A percentile compares a stretch with the other conserved stretches of the same genome.
These are phyloP conservation scores for Oxyscelio sp. DNA, from an alignment of 2,888 invertebrate genomes.

Conservation along the genomic window DNA sequence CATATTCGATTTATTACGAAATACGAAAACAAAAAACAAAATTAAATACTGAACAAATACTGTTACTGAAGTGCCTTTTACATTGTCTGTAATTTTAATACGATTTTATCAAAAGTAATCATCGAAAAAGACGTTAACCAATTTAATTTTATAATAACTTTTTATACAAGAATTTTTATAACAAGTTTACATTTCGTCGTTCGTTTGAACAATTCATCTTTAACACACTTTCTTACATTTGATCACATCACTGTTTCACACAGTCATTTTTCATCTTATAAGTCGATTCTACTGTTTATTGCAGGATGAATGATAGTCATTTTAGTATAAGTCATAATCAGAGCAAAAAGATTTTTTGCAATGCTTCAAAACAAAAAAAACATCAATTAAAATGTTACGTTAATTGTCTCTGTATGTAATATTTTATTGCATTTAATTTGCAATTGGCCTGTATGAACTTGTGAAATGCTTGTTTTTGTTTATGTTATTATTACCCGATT, in stretches of 20 bases:
- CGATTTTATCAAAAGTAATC: constrained; percentile 13
- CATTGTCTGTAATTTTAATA: constrained; percentile 26
- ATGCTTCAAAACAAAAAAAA: constrained; percentile 1
- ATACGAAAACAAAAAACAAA: constrained; percentile 2
- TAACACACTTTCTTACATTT: constrained; percentile 26
- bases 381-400: constrained; percentile 19
- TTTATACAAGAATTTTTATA: constrained; percentile 41
- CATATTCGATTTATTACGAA: background rate
- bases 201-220: constrained; percentile 10
- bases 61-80: constrained; percentile 61
- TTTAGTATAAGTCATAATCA: constrained; percentile 42
- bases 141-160: constrained; percentile 25
- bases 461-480: constrained; percentile 39
- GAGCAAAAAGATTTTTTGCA: background rate
- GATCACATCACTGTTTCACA: constrained; percentile 7
- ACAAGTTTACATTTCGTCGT: constrained; percentile 22
- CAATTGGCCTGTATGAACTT: constrained; percentile 55
- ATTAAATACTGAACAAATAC: constrained; percentile 14
- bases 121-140: constrained; percentile 13
- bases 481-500: constrained; percentile 21
- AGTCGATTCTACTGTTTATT: constrained; percentile 38
- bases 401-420: no score
- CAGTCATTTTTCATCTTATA: constrained; percentile 31
- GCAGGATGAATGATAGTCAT: constrained; percentile 54
- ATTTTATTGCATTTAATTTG: constrained; percentile 39